Conservation (phyloP, 2,113 vertebrate genomes). For the Oostethus manadensis region DNA sequence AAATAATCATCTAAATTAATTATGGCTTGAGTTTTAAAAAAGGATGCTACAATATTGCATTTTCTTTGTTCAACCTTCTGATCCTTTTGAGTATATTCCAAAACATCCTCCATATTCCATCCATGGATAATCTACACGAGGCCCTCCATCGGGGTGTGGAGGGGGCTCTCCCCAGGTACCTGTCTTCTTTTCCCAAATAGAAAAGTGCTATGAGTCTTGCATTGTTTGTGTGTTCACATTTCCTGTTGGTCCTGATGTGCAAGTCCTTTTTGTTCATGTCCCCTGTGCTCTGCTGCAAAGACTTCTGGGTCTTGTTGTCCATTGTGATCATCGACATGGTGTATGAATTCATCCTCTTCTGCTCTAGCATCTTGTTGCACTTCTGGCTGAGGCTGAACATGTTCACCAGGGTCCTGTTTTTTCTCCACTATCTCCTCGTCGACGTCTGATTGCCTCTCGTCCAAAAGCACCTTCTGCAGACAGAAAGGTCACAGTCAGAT, state of each 20-base stretch:
- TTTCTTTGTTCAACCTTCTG: conserved; percentile 14
- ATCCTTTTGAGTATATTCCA: neutral
- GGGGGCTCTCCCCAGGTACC: no score
- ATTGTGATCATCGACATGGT: conserved; percentile 17
- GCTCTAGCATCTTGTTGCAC: conserved; percentile 11
- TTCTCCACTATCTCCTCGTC: conserved; percentile 8
- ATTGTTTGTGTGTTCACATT: conserved; percentile 41
- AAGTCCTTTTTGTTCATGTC: conserved; percentile 13
- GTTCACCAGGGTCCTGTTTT: conserved; percentile 14
- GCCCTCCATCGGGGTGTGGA: neutral
- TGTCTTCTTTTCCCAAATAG: no score
- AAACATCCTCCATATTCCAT: neutral
- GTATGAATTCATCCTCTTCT: conserved; percentile 10
- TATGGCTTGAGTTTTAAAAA: conserved; percentile 19
- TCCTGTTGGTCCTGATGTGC: conserved; percentile 64
- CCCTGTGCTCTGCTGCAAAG: conserved; percentile 17
- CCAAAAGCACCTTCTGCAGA: conserved; percentile 3
- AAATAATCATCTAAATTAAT: neutral
- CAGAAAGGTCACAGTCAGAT: no score
- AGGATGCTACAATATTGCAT: conserved; percentile 5
- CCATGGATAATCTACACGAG: no score
- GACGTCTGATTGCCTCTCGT: conserved; percentile 12
- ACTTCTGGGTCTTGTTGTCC: conserved; percentile 29
- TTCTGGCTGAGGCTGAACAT: conserved; percentile 13
- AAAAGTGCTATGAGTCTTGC: neutral